These are phyloP conservation scores for Tenthredo mesomela DNA, from an alignment of 2,888 invertebrate species.

Conservation along the genomic window DNA sequence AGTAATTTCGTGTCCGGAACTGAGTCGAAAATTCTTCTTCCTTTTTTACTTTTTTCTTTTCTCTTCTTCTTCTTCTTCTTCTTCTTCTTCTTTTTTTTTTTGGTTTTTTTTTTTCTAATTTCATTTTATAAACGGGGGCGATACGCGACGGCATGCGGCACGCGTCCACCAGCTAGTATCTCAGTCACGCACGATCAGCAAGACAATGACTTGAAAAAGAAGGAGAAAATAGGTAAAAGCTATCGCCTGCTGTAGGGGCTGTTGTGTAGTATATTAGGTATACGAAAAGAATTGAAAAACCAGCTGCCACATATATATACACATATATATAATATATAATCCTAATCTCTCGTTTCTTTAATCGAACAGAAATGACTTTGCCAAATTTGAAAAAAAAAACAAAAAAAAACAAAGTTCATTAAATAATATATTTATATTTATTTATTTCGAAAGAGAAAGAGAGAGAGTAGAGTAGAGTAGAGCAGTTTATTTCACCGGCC, in stretches of 20 bases:
- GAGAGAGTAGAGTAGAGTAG: no score
- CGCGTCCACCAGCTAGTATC: conserved; percentile 12
- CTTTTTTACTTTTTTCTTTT: background rate
- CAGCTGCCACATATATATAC: background rate
- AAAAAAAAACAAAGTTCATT: background rate
- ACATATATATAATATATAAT: background rate
- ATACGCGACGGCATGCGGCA: conserved; percentile 36
- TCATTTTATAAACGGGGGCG: background rate
- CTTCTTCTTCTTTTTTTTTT: background rate
- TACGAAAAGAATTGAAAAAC: background rate
- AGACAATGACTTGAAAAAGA: background rate
- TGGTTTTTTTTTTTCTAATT: background rate
- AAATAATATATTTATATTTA: no score
- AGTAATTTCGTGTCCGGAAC: conserved; percentile 31
- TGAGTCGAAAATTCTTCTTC: background rate
- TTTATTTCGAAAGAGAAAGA: no score
- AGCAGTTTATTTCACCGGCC: no score
- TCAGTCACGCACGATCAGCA: conserved; percentile 13
- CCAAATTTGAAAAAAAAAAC: background rate
- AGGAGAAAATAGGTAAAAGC: background rate
- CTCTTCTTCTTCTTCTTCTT: background rate
- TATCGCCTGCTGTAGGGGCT: no score
- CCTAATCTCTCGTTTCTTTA: background rate
- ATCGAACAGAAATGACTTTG: background rate
- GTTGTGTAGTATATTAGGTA: background rate